Conservation (phyloP, 2,888 invertebrate genomes). For the Torymus auratus region DNA sequence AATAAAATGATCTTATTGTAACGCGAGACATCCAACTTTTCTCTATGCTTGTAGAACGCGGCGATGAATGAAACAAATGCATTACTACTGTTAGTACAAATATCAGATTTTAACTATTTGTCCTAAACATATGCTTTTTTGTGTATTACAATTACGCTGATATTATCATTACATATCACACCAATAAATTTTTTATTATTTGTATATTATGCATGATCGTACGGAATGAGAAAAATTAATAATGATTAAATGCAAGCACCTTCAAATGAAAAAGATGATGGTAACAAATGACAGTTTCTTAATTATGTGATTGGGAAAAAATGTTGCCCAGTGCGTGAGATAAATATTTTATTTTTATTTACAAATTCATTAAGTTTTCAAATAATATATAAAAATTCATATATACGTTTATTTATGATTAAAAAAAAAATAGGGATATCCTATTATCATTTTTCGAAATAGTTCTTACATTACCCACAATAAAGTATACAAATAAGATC, state of each 20-base stretch:
- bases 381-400: conserved; percentile 45
- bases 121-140: conserved; percentile 45
- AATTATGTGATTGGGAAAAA: conserved; percentile 23
- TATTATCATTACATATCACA: conserved; percentile 58
- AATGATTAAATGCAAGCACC: conserved; percentile 56
- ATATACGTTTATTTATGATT: conserved; percentile 28
- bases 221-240: conserved; percentile 49
- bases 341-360: conserved; percentile 49
- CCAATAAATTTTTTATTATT: conserved; percentile 55
- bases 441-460: conserved; percentile 35
- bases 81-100: conserved; percentile 47
- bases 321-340: conserved; percentile 29
- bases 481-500: conserved; percentile 28
- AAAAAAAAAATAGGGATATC: conserved; percentile 30
- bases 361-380: conserved; percentile 48
- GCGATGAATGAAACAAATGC: conserved; percentile 32
- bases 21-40: background rate
- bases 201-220: conserved; percentile 57
- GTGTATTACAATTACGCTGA: conserved; percentile 50
- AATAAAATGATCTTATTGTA: conserved; percentile 34
- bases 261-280: conserved; percentile 35
- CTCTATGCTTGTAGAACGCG: background rate
- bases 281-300: conserved; percentile 11
- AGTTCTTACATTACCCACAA: conserved; percentile 33
- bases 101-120: conserved; percentile 48